Evolutionary conservation across 2,888 invertebrate species (phyloP).

Genomic region (Macrophya annulata): DNA sequence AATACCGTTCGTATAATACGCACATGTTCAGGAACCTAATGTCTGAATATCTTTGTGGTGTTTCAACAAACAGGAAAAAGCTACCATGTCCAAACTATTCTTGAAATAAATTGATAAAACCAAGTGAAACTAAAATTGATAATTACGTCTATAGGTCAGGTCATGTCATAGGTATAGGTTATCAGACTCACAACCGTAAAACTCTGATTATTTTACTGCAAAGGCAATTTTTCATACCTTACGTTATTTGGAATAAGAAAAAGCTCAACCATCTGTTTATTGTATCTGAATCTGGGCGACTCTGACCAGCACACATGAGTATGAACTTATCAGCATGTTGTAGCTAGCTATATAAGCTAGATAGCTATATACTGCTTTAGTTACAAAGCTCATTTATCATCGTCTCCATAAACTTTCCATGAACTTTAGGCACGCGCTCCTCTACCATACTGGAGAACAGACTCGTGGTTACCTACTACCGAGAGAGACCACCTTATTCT

Average conservation of each 20-base stretch:
- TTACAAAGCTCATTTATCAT: conserved; percentile 52
- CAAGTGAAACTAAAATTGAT: background rate
- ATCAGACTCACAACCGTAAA: no score
- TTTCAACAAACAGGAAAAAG: background rate
- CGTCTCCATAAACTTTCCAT: conserved; percentile 57
- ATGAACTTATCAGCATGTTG: background rate
- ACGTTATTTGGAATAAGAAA: background rate
- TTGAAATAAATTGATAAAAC: background rate
- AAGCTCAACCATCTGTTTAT: background rate
- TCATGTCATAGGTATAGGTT: no score
- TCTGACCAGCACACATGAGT: conserved; percentile 3
- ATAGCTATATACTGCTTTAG: background rate
- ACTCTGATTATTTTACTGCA: no score
- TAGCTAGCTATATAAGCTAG: background rate
- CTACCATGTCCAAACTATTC: background rate
- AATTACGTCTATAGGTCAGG: background rate
- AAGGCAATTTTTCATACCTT: background rate
- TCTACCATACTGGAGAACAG: background rate
- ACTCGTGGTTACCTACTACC: conserved; percentile 18
- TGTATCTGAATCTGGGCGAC: background rate
- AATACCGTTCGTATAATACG: background rate
- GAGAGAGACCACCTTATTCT: conserved; percentile 35
- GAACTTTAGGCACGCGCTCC: conserved; percentile 52
- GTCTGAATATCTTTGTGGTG: background rate
- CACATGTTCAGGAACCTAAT: background rate